phyloP scores from a whole-genome alignment of 2,113 vertebrate species.

The Typhlomys cinereus region DNA sequence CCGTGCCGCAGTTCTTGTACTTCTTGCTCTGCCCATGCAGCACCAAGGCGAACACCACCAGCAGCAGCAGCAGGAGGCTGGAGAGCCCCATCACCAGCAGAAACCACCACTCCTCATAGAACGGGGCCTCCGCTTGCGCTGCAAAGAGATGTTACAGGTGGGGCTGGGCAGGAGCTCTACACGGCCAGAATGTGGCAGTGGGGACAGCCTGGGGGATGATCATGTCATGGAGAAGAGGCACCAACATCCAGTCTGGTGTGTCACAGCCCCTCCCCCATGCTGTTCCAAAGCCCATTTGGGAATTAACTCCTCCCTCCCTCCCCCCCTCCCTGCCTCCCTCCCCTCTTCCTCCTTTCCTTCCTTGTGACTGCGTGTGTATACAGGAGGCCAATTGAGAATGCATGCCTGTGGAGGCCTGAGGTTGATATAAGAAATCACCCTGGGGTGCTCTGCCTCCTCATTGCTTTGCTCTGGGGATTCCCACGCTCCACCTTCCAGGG shows the following conservation, averaged over 20 bases:
- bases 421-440: too few relatives aligned
- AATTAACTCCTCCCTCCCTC: not conserved
- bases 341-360: not conserved
- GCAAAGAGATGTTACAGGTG: not conserved
- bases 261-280: fast-evolving
- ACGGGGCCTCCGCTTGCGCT: conserved; percentile 92
- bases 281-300: not conserved
- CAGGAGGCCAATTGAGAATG: too few relatives aligned
- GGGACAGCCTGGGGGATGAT: fast-evolving
- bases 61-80: conserved; percentile 93
- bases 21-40: conserved; percentile 93
- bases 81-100: conserved; percentile 94
- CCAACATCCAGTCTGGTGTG: fast-evolving
- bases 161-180: fast-evolving
- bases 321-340: too few relatives aligned
- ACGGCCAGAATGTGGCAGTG: fast-evolving
- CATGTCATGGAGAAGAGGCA: fast-evolving
- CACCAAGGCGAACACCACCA: conserved; percentile 92
- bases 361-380: too few relatives aligned
- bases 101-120: conserved; percentile 99
- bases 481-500: too few relatives aligned
- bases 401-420: too few relatives aligned
- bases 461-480: too few relatives aligned
- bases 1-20: conserved; percentile 91
- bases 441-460: too few relatives aligned